These are phyloP conservation scores for Sesia bembeciformis DNA, from an alignment of 2,888 invertebrate genomes.

Conservation along the genomic window DNA sequence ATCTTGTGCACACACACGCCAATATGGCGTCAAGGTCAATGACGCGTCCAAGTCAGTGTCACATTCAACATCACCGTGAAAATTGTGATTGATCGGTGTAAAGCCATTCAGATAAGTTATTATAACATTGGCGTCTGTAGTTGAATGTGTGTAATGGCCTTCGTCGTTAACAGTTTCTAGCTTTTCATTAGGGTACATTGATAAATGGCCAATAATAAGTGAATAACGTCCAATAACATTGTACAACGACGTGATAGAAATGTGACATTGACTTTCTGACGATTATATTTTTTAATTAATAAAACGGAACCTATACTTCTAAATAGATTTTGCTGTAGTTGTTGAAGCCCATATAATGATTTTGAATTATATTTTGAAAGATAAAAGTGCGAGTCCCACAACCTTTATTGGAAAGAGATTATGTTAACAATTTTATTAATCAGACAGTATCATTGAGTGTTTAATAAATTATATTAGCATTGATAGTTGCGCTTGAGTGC, in stretches of 20 bases:
- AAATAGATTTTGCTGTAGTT: slow-evolving; percentile 16
- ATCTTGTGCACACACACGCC: slow-evolving; percentile 84
- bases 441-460: slow-evolving; percentile 12
- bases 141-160: background rate
- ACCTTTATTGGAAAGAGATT: slow-evolving; percentile 31
- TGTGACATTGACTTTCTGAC: slow-evolving; percentile 47
- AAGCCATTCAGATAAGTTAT: background rate
- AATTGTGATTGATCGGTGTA: slow-evolving; percentile 13
- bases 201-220: background rate
- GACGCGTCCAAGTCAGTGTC: slow-evolving; percentile 80
- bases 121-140: background rate
- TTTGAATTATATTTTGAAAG: background rate
- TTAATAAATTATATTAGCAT: slow-evolving; percentile 28
- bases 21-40: slow-evolving; percentile 73
- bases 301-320: slow-evolving; percentile 15
- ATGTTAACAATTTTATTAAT: slow-evolving; percentile 24
- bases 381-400: slow-evolving; percentile 29
- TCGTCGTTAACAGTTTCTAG: background rate
- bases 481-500: slow-evolving; percentile 25
- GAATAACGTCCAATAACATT: background rate
- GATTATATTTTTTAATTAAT: slow-evolving; percentile 21
- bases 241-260: slow-evolving; percentile 8
- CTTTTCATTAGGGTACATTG: background rate
- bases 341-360: slow-evolving; percentile 34
- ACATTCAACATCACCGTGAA: slow-evolving; percentile 33